Percentiles rank a stretch among this genome's conserved stretches.
These are phyloP conservation scores for Rhipidura dahli DNA, from an alignment of 2,113 vertebrate species.

Conservation along the genomic window DNA sequence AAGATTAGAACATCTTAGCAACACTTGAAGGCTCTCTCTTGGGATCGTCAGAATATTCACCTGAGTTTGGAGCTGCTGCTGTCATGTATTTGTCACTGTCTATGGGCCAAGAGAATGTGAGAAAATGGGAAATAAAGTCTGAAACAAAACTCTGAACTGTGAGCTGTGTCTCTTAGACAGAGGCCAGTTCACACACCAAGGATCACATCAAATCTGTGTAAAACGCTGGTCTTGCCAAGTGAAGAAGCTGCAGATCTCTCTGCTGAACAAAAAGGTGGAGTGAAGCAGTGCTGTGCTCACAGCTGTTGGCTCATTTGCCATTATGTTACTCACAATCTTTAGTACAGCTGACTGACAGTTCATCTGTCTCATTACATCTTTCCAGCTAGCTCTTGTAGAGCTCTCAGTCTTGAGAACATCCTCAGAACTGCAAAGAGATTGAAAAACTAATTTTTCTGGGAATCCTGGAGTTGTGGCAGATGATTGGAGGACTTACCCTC, in stretches of 20 bases:
- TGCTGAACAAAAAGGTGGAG: not conserved
- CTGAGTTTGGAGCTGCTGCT: not conserved
- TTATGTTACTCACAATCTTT: not conserved
- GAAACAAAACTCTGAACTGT: not conserved
- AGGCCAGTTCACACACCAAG: not conserved
- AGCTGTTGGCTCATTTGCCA: not conserved
- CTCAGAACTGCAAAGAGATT: not conserved
- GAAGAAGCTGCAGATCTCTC: not conserved
- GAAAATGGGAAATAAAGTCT: not conserved
- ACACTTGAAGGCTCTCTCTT: not conserved
- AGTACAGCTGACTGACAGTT: not conserved
- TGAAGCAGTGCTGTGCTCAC: not conserved
- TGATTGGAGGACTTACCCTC: not conserved
- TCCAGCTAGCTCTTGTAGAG: not conserved
- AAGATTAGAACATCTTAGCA: not conserved
- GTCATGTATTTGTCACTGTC: not conserved
- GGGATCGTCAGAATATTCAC: not conserved
- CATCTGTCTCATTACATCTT: not conserved
- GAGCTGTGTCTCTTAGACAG: not conserved
- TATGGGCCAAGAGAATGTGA: not conserved
- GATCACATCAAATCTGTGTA: not conserved
- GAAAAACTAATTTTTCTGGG: not conserved
- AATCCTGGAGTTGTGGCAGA: not conserved
- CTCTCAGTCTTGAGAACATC: not conserved
- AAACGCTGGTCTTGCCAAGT: not conserved